Evolutionary conservation across 2,888 invertebrate species (phyloP), one percentile per base, ranked within the genome.

Genomic region (Eupithecia dodoneata): DNA sequence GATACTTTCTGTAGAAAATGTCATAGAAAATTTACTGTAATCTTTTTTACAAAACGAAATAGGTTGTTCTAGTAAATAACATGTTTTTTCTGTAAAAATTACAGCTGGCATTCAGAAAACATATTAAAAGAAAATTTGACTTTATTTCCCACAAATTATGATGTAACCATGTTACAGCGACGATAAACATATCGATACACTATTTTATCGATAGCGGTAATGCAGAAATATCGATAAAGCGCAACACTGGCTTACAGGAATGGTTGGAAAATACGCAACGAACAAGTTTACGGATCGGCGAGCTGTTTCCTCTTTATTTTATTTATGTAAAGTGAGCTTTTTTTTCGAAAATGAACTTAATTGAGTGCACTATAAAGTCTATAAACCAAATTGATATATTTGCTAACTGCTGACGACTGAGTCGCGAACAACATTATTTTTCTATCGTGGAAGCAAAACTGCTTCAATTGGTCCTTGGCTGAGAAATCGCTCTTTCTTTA

Each of bases 261-360:
- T 85, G 82, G 86, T 87, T 86, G 84, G 83, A 84, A 86, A 85
- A 84, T 85, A 85, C 84, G 84, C 81, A 79, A 80, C 76, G 79
- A 83, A 81, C 85, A 83, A 81, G 83, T 86, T 84, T 82, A 79
- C 74, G 76, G 81, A 79, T 77, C 70, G 76, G 45, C 76, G 76
- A 72, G 74, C 76, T 77, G 76, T 78, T 80, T 77, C 74, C 79
- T 71, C 78, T 78, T 78, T 55, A 73, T 75, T 76, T 77, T 77
- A 76, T 79, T 80, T 76, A 78, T 72, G 59, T 70, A 75, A 74
- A 73, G 45, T 30, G 44, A 65, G 47, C 67, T 78, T 69, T 75
- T 69, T 69, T 66, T 42, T 41, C 9, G 59, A 59, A 67, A 75
- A 70, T 77, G 49, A 72, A 45, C 74, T 65, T 69, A 42, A 69